phyloP scores from a whole-genome alignment of 2,888 invertebrate species.

The Notocelia uddmanniana region DNA sequence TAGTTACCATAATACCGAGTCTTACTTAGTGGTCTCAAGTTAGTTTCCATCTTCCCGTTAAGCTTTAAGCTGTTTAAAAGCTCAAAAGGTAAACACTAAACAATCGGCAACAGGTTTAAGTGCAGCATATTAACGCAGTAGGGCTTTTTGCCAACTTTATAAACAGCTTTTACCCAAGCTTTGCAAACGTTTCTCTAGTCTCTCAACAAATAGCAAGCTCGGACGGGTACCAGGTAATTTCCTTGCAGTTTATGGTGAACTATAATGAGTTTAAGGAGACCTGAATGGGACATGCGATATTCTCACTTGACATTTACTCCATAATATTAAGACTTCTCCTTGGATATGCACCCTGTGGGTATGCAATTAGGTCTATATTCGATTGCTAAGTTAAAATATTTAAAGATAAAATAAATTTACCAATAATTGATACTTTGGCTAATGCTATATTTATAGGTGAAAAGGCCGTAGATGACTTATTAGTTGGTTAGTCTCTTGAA shows the following conservation, averaged over 20 bases:
- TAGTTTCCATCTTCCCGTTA: conserved; percentile 21
- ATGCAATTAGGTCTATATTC: conserved; percentile 1
- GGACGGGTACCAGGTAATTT: conserved; percentile 36
- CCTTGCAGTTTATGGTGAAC: conserved; percentile 29
- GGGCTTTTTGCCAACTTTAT: conserved; percentile 21
- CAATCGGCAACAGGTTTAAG: conserved; percentile 1
- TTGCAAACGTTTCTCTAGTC: conserved; percentile 27
- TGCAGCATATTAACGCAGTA: conserved; percentile 6
- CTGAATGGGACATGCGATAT: conserved; percentile 10
- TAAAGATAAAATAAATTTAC: neutral
- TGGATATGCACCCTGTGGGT: neutral
- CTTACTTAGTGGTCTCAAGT: neutral
- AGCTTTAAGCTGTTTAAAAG: conserved; percentile 34
- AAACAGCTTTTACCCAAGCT: conserved; percentile 27
- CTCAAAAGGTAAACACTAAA: conserved; percentile 37
- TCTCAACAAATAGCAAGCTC: conserved; percentile 32
- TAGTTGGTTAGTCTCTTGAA: neutral
- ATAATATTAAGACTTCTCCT: neutral
- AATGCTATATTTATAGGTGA: neutral
- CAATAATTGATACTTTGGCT: neutral
- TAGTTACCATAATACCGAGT: neutral
- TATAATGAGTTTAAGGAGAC: conserved; percentile 33
- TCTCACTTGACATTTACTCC: conserved; percentile 1
- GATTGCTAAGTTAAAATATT: neutral
- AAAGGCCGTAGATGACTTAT: neutral